Conservation (phyloP, 2,888 invertebrate genomes). For the Cheilosia soror region DNA sequence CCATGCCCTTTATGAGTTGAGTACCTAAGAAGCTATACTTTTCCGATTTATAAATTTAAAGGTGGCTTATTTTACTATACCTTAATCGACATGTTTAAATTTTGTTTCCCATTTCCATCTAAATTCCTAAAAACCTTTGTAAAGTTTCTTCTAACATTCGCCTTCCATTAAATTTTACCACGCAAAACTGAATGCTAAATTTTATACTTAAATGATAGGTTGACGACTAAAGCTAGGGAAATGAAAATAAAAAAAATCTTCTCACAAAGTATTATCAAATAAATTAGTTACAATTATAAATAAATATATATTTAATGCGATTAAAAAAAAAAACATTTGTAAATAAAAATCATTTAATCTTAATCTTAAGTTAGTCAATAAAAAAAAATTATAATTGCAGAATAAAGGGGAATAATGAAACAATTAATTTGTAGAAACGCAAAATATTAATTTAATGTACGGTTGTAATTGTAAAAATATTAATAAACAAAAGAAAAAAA, state of each 20-base stretch:
- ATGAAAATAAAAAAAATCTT: conserved; percentile 26
- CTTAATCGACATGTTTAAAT: too few species aligned
- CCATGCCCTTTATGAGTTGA: too few species aligned
- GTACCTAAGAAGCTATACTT: too few species aligned
- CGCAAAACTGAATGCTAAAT: conserved; percentile 24
- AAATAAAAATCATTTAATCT: conserved; percentile 24
- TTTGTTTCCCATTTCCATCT: not conserved
- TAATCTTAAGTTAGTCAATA: conserved; percentile 34
- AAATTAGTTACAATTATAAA: conserved; percentile 39
- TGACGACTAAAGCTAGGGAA: conserved; percentile 57
- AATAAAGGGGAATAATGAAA: conserved; percentile 19
- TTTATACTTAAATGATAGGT: conserved; percentile 37
- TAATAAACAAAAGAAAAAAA: conserved; percentile 4
- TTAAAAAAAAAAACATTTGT: conserved; percentile 24
- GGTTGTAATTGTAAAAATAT: conserved; percentile 62
- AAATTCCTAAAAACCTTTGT: not conserved
- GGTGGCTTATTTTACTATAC: too few species aligned
- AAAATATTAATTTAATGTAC: conserved; percentile 33
- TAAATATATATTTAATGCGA: not conserved
- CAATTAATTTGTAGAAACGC: conserved; percentile 37
- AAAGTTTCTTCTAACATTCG: not conserved
- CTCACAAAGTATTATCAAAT: conserved; percentile 49
- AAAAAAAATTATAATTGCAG: not conserved
- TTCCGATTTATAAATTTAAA: too few species aligned
- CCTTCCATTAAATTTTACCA: not conserved